Conservation (phyloP, 1,140 invertebrate genomes). For the Brachionus rubens region DNA sequence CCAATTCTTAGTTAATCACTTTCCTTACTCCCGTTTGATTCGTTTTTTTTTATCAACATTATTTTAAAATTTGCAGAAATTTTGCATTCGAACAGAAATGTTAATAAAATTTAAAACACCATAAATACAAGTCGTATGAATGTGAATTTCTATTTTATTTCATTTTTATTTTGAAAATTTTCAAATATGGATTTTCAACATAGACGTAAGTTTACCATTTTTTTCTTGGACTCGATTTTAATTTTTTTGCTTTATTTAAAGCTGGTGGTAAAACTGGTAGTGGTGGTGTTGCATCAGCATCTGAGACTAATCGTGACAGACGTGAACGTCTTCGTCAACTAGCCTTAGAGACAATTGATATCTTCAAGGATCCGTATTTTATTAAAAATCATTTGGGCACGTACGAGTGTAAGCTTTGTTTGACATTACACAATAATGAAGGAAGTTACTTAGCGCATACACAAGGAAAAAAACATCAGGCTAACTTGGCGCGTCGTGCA, state of each 20-base stretch:
- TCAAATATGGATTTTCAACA: slow-evolving; percentile 1
- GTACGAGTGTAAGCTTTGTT: slow-evolving; percentile 97
- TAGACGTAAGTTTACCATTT: neutral
- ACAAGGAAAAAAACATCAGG: slow-evolving; percentile 99
- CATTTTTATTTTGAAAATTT: neutral
- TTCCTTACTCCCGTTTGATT: no score
- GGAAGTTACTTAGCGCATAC: slow-evolving; percentile 98
- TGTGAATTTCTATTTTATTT: neutral
- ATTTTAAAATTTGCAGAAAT: no score
- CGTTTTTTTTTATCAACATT: no score
- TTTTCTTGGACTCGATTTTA: neutral
- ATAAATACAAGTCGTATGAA: no score
- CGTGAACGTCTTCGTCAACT: slow-evolving; percentile 89
- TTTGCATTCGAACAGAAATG: no score
- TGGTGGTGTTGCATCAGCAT: slow-evolving; percentile 97
- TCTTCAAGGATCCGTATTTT: slow-evolving; percentile 69
- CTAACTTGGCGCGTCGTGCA: slow-evolving; percentile 91
- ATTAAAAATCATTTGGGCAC: slow-evolving; percentile 67
- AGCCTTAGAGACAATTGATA: slow-evolving; percentile 94
- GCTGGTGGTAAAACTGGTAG: slow-evolving; percentile 97
- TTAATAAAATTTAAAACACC: no score
- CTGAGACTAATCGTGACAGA: slow-evolving; percentile 92
- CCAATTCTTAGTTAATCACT: no score
- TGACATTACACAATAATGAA: slow-evolving; percentile 98
- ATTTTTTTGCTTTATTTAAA: slow-evolving; percentile 56